Percentiles rank a stretch among this genome's conserved stretches.
Conservation (phyloP, 2,113 vertebrate genomes). For the Montifringilla adamsi region DNA sequence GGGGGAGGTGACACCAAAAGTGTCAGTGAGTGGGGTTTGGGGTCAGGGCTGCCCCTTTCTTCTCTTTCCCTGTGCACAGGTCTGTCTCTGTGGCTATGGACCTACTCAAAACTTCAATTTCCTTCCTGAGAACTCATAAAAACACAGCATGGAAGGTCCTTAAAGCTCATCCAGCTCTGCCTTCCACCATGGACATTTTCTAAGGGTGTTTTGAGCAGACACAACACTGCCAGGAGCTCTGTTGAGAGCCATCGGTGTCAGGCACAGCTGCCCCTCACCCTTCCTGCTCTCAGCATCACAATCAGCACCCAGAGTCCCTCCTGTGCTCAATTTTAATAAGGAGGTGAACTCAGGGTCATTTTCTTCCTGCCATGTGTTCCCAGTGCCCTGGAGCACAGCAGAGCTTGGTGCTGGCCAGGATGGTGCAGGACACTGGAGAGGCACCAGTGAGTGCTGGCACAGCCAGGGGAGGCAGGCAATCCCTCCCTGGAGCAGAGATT, state of each 20-base stretch:
- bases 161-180: neutral
- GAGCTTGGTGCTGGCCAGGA: neutral
- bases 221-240: neutral
- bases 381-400: neutral
- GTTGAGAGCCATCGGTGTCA: fast-evolving
- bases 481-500: neutral
- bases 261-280: neutral
- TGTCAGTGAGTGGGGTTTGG: neutral
- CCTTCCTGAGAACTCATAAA: neutral
- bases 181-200: neutral
- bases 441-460: neutral
- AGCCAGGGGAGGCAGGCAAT: neutral
- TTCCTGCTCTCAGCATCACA: neutral
- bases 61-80: neutral
- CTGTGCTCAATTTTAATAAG: fast-evolving
- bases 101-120: neutral
- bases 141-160: neutral
- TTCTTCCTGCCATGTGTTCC: fast-evolving
- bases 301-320: neutral
- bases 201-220: neutral
- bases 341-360: fast-evolving
- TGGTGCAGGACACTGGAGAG: neutral
- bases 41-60: neutral
- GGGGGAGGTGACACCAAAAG: neutral
- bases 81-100: neutral